Percentiles rank a stretch among this genome's conserved stretches.
Conservation (phyloP, 2,797 vertebrate species). For the Oreochromis grahami region DNA sequence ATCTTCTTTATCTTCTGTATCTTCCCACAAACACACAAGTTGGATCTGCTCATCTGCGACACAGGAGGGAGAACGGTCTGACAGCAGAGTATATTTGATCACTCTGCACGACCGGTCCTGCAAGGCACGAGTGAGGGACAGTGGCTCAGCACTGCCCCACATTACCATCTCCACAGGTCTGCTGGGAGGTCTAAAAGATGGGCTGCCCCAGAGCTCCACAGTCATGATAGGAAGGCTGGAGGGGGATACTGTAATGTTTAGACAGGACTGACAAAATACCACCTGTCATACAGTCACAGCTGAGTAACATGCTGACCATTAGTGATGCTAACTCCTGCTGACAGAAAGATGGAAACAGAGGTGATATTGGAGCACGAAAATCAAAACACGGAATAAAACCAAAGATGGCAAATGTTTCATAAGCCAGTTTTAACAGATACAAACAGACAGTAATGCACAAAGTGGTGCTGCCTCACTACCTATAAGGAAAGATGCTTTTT, state of each 20-base stretch:
- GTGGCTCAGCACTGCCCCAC: neutral
- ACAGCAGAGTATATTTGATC: slow-evolving; percentile 3
- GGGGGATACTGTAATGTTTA: slow-evolving; percentile 9
- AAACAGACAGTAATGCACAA: neutral
- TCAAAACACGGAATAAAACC: neutral
- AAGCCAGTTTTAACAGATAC: neutral
- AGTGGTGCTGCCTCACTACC: neutral
- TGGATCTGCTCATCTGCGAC: neutral
- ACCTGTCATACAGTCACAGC: slow-evolving; percentile 19
- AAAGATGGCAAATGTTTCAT: neutral
- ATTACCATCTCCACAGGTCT: neutral
- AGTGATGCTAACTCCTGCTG: slow-evolving; percentile 18
- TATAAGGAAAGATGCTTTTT: neutral
- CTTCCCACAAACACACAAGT: neutral
- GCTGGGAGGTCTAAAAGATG: slow-evolving; percentile 6
- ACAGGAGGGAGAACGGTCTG: neutral
- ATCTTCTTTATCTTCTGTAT: neutral
- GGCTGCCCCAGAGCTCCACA: neutral
- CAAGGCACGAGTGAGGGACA: neutral
- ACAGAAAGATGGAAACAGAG: neutral
- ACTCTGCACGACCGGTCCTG: neutral
- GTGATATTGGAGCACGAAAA: neutral
- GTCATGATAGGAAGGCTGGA: neutral
- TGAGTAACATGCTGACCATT: neutral
- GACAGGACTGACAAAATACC: slow-evolving; percentile 41